Base-by-base conservation (phyloP, 1,140 invertebrate species). In the Micrasema longulum region DNA sequence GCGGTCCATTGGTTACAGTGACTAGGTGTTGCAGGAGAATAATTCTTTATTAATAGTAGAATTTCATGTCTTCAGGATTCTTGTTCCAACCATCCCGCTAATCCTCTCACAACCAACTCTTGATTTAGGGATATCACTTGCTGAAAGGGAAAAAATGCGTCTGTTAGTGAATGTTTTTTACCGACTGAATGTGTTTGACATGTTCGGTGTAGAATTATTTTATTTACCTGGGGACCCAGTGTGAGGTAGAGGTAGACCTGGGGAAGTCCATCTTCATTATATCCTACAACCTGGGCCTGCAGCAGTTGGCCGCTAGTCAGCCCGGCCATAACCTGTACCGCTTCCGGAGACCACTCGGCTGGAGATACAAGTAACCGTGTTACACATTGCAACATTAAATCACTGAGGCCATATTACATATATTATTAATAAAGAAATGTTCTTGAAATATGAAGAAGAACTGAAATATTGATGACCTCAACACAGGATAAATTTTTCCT, bases 211-310 rank as follows among this genome's bases (percentile, higher is more conserved):
- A 55, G 11, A 22, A 18, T 14, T 23, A 52, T 22, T 53, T n/a
- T 16, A 38, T 26, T 10, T 83, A 94, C 93, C 87, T 91, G 88
- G 71, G 89, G 87, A 77, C 87, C 87, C 77, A 89, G 79, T 35
- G 90, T 87, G 80, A 91, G 88, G 82, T 92, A 95, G 67, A 95
- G 88, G 80, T 93, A 89, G 72, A 96, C 89, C 77, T 92, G 88
- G 55, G 94, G 93, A 76, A 92, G 83, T 52, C 90, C 91, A 73
- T 89, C 88, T 75, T 92, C 90, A 72, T 91, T 90, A 78, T 95
- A 94, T 72, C 90, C 92, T 74, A 91, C 91, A 71, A 97, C 89
- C 84, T 96, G 92, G 70, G 95, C 95, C 87, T 96, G 94, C 71
- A 96, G 87, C 75, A 96, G 86, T 78, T 92, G 89, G 65, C 91